Evolutionary conservation across 2,888 invertebrate species (phyloP).

Genomic region (Pyrgus malvae): DNA sequence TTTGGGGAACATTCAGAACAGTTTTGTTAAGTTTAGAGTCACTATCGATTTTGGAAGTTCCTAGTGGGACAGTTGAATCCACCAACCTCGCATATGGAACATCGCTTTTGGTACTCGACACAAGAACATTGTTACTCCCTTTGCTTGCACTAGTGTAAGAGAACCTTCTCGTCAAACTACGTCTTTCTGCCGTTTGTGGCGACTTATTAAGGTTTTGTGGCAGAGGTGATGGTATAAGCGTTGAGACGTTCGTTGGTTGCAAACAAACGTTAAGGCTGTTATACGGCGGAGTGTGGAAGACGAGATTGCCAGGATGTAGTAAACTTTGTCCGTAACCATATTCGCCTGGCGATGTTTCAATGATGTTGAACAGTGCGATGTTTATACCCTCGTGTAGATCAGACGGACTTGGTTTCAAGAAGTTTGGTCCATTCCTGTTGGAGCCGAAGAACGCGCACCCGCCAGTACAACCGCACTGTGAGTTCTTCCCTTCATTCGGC

Average conservation of each 20-base stretch:
- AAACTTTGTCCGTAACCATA: constrained; percentile 97
- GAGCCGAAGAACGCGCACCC: constrained; percentile 97
- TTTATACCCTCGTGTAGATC: constrained; percentile 92
- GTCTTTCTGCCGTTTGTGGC: constrained; percentile 64
- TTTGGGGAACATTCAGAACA: constrained; percentile 79
- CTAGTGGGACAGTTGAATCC: constrained; percentile 83
- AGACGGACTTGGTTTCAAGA: constrained; percentile 92
- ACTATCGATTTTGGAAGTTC: constrained; percentile 85
- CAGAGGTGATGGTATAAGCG: constrained; percentile 68
- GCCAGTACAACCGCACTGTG: constrained; percentile 97
- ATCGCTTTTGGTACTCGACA: constrained; percentile 80
- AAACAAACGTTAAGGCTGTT: constrained; percentile 89
- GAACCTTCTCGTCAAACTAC: constrained; percentile 72
- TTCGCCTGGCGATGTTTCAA: constrained; percentile 88
- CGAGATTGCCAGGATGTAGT: constrained; percentile 91
- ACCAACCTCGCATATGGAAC: constrained; percentile 91
- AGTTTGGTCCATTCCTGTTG: constrained; percentile 93
- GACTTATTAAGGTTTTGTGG: constrained; percentile 68
- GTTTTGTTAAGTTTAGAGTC: constrained; percentile 85
- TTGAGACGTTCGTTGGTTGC: constrained; percentile 83
- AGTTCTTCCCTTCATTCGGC: constrained; percentile 86
- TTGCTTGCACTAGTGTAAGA: constrained; percentile 75
- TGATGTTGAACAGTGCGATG: constrained; percentile 88
- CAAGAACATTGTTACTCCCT: constrained; percentile 67
- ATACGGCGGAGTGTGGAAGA: constrained; percentile 95